Conservation (phyloP, 2,797 vertebrate species). For the Tapera naevia region DNA sequence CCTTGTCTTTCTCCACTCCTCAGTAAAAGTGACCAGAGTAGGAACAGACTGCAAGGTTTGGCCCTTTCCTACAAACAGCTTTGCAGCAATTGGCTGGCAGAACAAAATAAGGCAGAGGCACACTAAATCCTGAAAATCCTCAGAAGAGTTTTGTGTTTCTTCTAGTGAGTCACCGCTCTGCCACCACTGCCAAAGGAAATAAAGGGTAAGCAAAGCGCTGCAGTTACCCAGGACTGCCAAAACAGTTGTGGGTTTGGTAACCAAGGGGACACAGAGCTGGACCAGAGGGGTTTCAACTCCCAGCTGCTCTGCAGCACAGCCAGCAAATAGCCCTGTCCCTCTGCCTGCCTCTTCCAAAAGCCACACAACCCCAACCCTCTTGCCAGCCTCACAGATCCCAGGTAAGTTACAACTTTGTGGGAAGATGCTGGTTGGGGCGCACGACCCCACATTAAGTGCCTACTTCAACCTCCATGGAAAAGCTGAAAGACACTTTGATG, state of each 20-base stretch:
- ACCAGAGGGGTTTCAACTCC: background rate
- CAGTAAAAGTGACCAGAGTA: background rate
- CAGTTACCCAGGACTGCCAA: background rate
- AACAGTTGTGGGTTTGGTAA: background rate
- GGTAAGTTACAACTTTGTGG: background rate
- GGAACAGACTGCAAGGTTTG: background rate
- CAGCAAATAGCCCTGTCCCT: background rate
- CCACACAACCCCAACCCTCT: background rate
- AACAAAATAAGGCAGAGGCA: background rate
- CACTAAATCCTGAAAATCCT: background rate
- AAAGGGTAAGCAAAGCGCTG: background rate
- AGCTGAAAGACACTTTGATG: background rate
- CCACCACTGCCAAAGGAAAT: background rate
- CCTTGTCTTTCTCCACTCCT: background rate
- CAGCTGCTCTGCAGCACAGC: background rate
- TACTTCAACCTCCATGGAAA: accelerated
- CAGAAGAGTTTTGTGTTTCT: background rate
- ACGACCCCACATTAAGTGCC: background rate
- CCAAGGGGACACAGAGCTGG: background rate
- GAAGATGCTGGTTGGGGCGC: background rate
- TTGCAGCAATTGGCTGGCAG: background rate
- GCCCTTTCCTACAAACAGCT: background rate
- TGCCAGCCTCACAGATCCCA: background rate
- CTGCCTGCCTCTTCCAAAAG: background rate
- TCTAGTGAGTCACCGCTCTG: background rate